These are phyloP conservation scores for Epinephelus lanceolatus DNA, from an alignment of 2,113 vertebrate species.

Conservation along the genomic window DNA sequence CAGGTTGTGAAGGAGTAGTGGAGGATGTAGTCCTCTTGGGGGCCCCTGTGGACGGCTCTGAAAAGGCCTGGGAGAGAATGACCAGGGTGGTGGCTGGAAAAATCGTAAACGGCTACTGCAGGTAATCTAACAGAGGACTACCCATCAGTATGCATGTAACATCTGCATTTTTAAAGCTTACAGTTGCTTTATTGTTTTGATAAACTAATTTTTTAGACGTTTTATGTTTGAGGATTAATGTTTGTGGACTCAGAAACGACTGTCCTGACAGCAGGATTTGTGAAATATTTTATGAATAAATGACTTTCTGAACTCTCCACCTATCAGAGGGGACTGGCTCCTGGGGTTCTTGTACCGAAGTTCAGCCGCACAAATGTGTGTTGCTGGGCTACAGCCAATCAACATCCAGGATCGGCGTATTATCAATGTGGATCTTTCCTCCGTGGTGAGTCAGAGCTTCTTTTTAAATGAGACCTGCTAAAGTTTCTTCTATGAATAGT, in stretches of 20 bases:
- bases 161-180: neutral
- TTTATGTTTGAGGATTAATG: neutral
- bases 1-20: slow-evolving; percentile 92
- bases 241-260: neutral
- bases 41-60: slow-evolving; percentile 94
- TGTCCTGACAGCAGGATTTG: neutral
- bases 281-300: slow-evolving; percentile 1
- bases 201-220: neutral
- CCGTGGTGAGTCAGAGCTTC: slow-evolving; percentile 87
- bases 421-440: slow-evolving; percentile 95
- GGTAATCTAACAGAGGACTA: slow-evolving; percentile 77
- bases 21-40: slow-evolving; percentile 94
- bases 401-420: slow-evolving; percentile 88
- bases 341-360: slow-evolving; percentile 96
- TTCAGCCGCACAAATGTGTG: slow-evolving; percentile 89
- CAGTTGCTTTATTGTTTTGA: neutral
- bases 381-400: slow-evolving; percentile 95
- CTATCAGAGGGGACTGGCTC: slow-evolving; percentile 94
- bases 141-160: neutral
- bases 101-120: slow-evolving; percentile 96
- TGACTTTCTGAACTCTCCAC: slow-evolving; percentile 20
- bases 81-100: slow-evolving; percentile 91
- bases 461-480: neutral
- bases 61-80: slow-evolving; percentile 91
- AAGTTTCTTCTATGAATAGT: neutral